Evolutionary conservation across 2,797 vertebrate species (phyloP).

Genomic region (Emys orbicularis): DNA sequence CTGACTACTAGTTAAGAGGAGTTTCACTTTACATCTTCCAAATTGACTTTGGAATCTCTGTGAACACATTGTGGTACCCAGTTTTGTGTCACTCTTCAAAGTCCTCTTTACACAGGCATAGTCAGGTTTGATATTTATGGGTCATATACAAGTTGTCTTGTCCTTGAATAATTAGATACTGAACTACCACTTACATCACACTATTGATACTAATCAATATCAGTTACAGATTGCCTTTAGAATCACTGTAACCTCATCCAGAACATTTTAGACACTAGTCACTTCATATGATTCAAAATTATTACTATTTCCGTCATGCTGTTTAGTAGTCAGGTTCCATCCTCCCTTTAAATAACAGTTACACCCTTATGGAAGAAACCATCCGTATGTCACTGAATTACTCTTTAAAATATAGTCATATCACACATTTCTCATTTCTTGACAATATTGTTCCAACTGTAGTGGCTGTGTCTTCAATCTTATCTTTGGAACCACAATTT

Average conservation of each 20-base stretch:
- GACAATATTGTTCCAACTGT: slow-evolving; percentile 13
- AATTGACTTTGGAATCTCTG: neutral
- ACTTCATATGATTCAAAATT: neutral
- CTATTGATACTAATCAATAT: neutral
- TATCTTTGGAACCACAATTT: neutral
- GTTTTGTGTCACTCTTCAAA: neutral
- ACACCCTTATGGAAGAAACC: neutral
- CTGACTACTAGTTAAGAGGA: neutral
- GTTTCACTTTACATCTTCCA: slow-evolving; percentile 11
- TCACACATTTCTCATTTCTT: neutral
- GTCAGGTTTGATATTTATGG: slow-evolving; percentile 4
- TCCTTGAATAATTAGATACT: slow-evolving; percentile 29
- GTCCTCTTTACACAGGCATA: neutral
- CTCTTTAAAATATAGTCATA: neutral
- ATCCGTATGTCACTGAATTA: neutral
- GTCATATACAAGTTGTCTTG: neutral
- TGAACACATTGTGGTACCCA: neutral
- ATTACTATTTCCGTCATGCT: neutral
- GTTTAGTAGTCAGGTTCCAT: neutral
- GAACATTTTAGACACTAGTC: neutral
- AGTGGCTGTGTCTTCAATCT: neutral
- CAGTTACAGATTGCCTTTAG: neutral
- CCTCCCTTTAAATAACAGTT: neutral
- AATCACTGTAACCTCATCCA: neutral
- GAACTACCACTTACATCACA: neutral